phyloP scores from a whole-genome alignment of 2,888 invertebrate species.

The Anoplius nigerrimus region DNA sequence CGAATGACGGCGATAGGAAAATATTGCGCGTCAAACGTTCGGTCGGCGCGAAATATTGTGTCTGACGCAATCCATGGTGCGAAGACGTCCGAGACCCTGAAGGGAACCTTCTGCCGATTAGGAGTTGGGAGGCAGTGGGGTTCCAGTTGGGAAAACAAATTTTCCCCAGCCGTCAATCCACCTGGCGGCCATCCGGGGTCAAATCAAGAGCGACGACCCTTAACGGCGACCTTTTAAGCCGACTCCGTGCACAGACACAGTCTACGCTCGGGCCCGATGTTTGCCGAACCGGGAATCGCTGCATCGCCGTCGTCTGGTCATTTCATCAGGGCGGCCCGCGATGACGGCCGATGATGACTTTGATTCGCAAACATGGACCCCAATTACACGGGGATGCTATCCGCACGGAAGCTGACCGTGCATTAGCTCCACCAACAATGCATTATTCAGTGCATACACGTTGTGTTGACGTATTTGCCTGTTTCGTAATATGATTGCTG shows the following conservation, averaged over 20 bases:
- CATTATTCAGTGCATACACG: constrained; percentile 72
- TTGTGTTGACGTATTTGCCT: constrained; percentile 68
- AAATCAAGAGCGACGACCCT: constrained; percentile 44
- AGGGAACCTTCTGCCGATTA: too few relatives aligned
- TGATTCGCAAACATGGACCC: constrained; percentile 74
- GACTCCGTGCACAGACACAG: constrained; percentile 18
- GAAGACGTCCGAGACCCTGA: too few relatives aligned
- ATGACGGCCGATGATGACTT: constrained; percentile 73
- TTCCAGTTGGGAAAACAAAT: too few relatives aligned
- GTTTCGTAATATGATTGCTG: constrained; percentile 72
- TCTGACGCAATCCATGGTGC: too few relatives aligned
- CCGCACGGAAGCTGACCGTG: constrained; percentile 70
- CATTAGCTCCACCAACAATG: constrained; percentile 75
- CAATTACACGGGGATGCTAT: constrained; percentile 69
- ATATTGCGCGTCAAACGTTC: too few relatives aligned
- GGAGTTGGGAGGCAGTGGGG: too few relatives aligned
- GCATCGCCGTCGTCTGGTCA: constrained; percentile 53
- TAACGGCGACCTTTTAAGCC: constrained; percentile 46
- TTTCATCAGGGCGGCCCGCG: constrained; percentile 58
- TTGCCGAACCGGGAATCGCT: constrained; percentile 35
- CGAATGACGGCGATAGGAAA: too few relatives aligned
- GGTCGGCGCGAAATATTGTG: too few relatives aligned
- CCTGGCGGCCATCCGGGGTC: too few relatives aligned
- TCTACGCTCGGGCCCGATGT: constrained; percentile 26
- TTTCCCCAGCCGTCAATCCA: too few relatives aligned